Evolutionary conservation across 2,888 invertebrate genomes (phyloP).

Genomic region (Entomobrya proxima): DNA sequence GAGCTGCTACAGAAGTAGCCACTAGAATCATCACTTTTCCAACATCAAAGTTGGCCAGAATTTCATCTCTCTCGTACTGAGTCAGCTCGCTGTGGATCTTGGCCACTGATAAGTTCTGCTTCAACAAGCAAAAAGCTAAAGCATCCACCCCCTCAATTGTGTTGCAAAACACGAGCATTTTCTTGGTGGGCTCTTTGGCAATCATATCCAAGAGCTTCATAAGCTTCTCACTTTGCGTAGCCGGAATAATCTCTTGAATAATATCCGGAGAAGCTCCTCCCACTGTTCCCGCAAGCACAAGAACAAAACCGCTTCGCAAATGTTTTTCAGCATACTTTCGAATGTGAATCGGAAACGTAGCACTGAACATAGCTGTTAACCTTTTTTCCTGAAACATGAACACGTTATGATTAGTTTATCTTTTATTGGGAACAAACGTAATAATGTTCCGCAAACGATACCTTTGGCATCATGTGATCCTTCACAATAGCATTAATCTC

Average conservation of each 20-base stretch:
- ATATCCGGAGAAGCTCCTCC: constrained; percentile 48
- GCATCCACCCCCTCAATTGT: constrained; percentile 24
- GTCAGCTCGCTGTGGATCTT: constrained; percentile 3
- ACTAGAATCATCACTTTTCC: not conserved
- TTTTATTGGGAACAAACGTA: too few species aligned
- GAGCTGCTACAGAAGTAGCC: constrained; percentile 36
- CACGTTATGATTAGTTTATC: too few species aligned
- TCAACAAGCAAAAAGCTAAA: not conserved
- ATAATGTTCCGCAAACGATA: too few species aligned
- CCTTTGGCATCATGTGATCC: constrained; percentile 38
- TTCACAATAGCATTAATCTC: constrained; percentile 1
- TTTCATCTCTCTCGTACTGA: not conserved
- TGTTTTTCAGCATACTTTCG: constrained; percentile 37
- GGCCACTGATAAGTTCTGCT: not conserved
- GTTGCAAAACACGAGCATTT: constrained; percentile 34
- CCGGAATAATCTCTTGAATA: constrained; percentile 10
- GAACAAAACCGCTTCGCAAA: not conserved
- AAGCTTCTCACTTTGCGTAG: constrained; percentile 14
- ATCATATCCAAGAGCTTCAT: not conserved
- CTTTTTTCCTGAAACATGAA: constrained; percentile 34
- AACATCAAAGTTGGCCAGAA: not conserved
- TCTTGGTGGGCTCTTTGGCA: not conserved
- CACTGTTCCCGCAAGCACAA: constrained; percentile 28
- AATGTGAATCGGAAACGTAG: constrained; percentile 31
- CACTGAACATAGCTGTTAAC: constrained; percentile 46